Base-by-base conservation (phyloP, 2,797 vertebrate genomes). In the Myioborus miniatus region DNA sequence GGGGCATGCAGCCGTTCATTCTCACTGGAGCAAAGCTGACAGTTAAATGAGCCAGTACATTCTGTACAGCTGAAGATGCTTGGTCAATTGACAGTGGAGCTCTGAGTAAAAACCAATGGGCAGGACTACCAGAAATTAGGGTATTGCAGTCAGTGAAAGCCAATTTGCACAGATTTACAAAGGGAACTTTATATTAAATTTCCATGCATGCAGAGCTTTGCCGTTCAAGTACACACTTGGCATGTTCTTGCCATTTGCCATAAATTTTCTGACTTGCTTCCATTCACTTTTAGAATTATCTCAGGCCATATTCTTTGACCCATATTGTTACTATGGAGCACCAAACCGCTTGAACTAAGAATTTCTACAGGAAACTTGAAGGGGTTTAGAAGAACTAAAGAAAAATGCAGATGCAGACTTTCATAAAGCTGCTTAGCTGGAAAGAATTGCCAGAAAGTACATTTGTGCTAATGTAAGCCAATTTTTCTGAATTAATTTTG, bases 1-100 rank as follows among this genome's bases (percentile, higher is more conserved):
- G 0, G 87, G 72, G 39, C 58, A 87, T 10, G 47, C 43, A 69
- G 53, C 69, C 63, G 26, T 21, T 86, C n/a, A 6, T 62, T 78
- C 74, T 83, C 69, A 55, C 2, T 1, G 58, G 12, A 89, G 29
- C 23, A 67, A 77, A 85, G 27, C 4, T 2, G 2, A 47, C 7
- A 1, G 55, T 27, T 34, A 68, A 77, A 34, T 6, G 15, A 80
- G 60, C 14, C 49, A 53, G 24, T 16, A 22, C 86, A 49, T 63
- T 91, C 58, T 55, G 37, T 46, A 64, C 32, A 41, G 78, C 53
- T 87, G 60, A 46, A 60, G 68, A 37, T 18, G 13, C 64, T 69
- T 0, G 0, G 29, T 6, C 0, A 0, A 53, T 23, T n/a, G 58
- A 47, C 13, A 2, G 19, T 6, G 11, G 20, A 72, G 47, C 22